A percentile compares a stretch with the other conserved stretches of the same genome.
phyloP scores from a whole-genome alignment of 2,797 vertebrate genomes.

The Cynopterus sphinx region DNA sequence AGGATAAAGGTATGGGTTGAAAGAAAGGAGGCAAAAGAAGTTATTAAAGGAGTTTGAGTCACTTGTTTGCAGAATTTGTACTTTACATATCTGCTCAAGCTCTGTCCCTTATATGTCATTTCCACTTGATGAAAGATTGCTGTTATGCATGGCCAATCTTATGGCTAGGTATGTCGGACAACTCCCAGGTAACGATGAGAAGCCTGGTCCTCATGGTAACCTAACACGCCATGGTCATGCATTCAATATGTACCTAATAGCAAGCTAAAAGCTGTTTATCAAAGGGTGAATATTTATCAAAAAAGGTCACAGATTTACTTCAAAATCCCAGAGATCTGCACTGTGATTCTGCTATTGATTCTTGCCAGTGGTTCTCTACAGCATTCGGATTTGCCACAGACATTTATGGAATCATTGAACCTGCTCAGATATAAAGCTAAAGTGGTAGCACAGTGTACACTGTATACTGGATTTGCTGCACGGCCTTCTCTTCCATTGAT shows the following conservation, averaged over 20 bases:
- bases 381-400: not conserved
- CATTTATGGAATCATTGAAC: not conserved
- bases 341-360: not conserved
- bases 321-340: not conserved
- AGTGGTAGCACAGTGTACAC: not conserved
- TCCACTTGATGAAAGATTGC: not conserved
- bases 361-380: not conserved
- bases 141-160: not conserved
- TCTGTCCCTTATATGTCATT: not conserved
- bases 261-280: not conserved
- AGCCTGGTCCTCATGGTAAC: not conserved
- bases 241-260: not conserved
- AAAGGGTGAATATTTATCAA: not conserved
- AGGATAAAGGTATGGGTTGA: not conserved
- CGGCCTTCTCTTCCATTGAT: not conserved
- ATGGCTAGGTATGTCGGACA: not conserved
- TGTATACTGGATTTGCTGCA: not conserved
- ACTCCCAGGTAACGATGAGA: not conserved
- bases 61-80: not conserved
- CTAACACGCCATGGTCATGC: not conserved
- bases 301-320: not conserved
- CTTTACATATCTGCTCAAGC: not conserved
- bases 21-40: not conserved
- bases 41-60: not conserved
- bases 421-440: not conserved